phyloP scores from a whole-genome alignment of 1,140 invertebrate genomes.

The Zaprionus lachaisei region DNA sequence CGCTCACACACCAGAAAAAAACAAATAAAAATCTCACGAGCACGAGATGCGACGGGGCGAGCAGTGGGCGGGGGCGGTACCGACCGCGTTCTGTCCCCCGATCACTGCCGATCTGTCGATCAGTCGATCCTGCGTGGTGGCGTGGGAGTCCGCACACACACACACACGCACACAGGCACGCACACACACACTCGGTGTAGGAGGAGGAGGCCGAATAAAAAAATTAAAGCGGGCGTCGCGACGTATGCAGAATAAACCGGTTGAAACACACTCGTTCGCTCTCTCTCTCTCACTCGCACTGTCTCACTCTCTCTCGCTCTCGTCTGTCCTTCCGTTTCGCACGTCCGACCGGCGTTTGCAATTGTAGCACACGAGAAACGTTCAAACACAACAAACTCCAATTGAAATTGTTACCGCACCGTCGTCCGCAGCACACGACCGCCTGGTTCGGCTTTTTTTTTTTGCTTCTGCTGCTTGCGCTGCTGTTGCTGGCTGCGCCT shows the following conservation, averaged over 20 bases:
- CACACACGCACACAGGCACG: conserved; percentile 16
- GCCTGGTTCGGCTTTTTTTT: conserved; percentile 46
- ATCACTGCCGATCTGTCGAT: neutral
- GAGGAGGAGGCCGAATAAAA: neutral
- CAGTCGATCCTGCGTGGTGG: conserved; percentile 9
- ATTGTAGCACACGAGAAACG: conserved; percentile 26
- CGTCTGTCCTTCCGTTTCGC: conserved; percentile 1
- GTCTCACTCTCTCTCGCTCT: neutral
- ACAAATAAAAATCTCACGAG: conserved; percentile 13
- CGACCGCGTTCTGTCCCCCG: conserved; percentile 8
- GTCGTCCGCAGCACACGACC: conserved; percentile 49
- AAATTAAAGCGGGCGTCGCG: conserved; percentile 19
- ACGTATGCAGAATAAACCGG: conserved; percentile 38
- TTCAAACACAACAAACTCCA: conserved; percentile 10
- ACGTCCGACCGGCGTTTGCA: conserved; percentile 44
- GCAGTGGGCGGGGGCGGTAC: too few species aligned
- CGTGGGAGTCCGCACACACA: conserved; percentile 40
- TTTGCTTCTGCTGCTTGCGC: conserved; percentile 43
- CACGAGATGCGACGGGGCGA: too few species aligned
- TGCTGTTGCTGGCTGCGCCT: conserved; percentile 14
- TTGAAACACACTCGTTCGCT: conserved; percentile 22
- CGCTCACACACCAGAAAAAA: conserved; percentile 46
- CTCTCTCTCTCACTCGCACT: neutral
- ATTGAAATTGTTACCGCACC: conserved; percentile 27
- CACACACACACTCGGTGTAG: neutral